Conservation (phyloP, 1,140 invertebrate genomes). For the Lepidurus couesii region DNA sequence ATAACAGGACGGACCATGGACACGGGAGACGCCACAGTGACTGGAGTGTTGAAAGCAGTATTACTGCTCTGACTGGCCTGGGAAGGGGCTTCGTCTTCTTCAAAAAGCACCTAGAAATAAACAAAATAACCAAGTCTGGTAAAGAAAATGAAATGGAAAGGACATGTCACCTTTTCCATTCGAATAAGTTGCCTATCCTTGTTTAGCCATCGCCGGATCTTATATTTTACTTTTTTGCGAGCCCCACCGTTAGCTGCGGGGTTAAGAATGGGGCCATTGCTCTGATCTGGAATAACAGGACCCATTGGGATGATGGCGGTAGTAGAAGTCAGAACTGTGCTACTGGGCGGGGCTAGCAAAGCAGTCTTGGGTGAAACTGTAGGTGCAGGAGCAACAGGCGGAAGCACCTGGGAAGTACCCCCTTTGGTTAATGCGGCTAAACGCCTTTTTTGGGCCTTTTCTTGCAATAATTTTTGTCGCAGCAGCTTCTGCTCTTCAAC, state of each 20-base stretch:
- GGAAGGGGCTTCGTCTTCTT: not conserved
- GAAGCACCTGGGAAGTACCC: not conserved
- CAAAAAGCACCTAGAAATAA: not conserved
- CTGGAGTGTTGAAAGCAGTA: no score
- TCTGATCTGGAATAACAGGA: not conserved
- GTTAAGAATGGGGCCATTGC: not conserved
- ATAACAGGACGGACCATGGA: no score
- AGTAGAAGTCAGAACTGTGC: not conserved
- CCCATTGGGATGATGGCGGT: not conserved
- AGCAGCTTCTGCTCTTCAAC: not conserved
- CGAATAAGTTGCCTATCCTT: not conserved
- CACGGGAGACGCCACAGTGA: no score
- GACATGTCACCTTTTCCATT: not conserved
- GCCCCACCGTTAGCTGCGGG: not conserved
- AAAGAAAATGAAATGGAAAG: not conserved
- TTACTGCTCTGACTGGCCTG: not conserved
- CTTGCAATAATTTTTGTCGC: not conserved
- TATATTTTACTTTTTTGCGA: not conserved
- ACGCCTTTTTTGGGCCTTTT: not conserved
- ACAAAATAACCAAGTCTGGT: not conserved
- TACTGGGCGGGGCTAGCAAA: not conserved
- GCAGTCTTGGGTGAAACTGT: not conserved
- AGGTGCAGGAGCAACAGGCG: not conserved
- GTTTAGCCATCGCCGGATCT: constrained; percentile 5
- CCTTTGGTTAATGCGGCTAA: not conserved